phyloP scores from a whole-genome alignment of 2,888 invertebrate species.

The Tipula lateralis region DNA sequence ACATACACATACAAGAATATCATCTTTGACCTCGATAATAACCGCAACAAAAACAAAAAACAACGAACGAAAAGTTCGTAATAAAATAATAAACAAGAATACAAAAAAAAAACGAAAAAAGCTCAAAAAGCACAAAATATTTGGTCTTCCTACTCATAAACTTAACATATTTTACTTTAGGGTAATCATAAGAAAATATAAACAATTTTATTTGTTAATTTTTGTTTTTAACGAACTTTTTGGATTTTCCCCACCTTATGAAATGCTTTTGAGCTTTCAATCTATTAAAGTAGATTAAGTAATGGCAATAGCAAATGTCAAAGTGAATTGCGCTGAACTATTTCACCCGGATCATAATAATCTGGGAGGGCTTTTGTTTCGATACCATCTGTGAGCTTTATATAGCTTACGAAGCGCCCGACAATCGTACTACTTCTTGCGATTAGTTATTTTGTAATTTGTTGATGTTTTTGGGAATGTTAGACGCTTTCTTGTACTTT shows the following conservation, averaged over 20 bases:
- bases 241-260: background rate
- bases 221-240: background rate
- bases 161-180: background rate
- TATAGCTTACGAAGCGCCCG: background rate
- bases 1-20: background rate
- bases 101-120: too few relatives aligned
- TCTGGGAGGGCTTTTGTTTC: too few relatives aligned
- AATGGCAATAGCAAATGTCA: background rate
- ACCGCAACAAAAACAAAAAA: background rate
- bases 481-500: background rate
- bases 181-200: background rate
- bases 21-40: constrained; percentile 11
- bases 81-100: background rate
- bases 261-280: background rate
- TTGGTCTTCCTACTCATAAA: background rate
- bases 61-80: background rate
- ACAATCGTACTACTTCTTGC: background rate
- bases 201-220: background rate
- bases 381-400: too few relatives aligned
- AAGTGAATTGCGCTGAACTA: background rate
- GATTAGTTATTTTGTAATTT: background rate
- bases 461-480: background rate
- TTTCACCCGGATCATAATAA: background rate
- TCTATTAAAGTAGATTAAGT: background rate
- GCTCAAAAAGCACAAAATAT: background rate